phyloP scores from a whole-genome alignment of 2,113 vertebrate genomes.

The Elephas maximus region DNA sequence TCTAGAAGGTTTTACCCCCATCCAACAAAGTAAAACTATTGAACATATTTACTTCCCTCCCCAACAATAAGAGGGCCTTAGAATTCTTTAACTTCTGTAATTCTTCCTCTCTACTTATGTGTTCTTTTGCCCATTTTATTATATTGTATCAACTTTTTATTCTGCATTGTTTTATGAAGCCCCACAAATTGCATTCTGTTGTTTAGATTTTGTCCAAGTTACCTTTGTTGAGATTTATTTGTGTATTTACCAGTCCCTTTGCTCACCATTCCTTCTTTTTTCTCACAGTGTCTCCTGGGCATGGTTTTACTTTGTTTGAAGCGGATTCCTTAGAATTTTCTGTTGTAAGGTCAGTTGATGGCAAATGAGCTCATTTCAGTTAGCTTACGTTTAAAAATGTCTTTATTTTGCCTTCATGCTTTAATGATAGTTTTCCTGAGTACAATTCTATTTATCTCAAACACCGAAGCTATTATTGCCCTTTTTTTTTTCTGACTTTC shows the following conservation, averaged over 20 bases:
- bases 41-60: background rate
- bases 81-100: background rate
- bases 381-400: background rate
- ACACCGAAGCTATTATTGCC: fast-evolving
- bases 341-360: no score
- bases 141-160: background rate
- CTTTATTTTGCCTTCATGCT: fast-evolving
- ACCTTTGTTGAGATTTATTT: no score
- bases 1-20: background rate
- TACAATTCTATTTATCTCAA: no score
- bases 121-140: no score
- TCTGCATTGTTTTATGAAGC: background rate
- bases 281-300: background rate
- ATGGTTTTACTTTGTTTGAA: background rate
- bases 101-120: background rate
- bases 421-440: background rate
- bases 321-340: background rate
- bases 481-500: no score
- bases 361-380: background rate
- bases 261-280: fast-evolving
- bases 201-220: background rate
- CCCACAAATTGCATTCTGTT: background rate
- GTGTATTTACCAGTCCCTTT: fast-evolving
- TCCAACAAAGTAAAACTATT: no score
- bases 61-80: background rate